These are phyloP conservation scores for Chelon auratus DNA, from an alignment of 2,797 vertebrate genomes.

Conservation along the genomic window DNA sequence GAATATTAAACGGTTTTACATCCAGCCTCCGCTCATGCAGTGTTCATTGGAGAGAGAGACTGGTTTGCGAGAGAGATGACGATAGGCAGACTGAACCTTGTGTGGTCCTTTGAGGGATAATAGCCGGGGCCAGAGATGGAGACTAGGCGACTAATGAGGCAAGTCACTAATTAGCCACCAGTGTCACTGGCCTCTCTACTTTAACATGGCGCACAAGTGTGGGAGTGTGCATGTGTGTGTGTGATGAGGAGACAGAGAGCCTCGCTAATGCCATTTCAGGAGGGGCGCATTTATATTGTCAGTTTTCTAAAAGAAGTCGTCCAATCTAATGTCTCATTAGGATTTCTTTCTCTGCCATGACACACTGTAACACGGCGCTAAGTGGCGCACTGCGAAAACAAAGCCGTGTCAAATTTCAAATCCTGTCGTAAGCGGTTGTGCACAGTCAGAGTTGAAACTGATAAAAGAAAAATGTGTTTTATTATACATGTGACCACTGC, in stretches of 20 bases:
- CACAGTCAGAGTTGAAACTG: too few relatives aligned
- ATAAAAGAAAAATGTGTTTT: not conserved
- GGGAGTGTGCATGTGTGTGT: slow-evolving; percentile 15
- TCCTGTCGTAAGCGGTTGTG: too few relatives aligned
- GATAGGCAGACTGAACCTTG: slow-evolving; percentile 56
- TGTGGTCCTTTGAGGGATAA: slow-evolving; percentile 70
- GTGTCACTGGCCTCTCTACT: slow-evolving; percentile 73
- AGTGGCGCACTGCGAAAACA: too few relatives aligned
- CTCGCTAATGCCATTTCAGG: slow-evolving; percentile 26
- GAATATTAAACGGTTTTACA: too few relatives aligned
- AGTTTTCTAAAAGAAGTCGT: slow-evolving; percentile 25
- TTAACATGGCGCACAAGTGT: slow-evolving; percentile 40
- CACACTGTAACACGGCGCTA: not conserved
- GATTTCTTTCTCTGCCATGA: slow-evolving; percentile 8
- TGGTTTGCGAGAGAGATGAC: slow-evolving; percentile 17
- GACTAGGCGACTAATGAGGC: slow-evolving; percentile 78
- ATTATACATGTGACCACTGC: not conserved
- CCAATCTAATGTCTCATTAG: not conserved
- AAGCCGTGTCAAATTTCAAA: too few relatives aligned
- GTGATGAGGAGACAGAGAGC: slow-evolving; percentile 17
- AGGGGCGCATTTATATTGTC: slow-evolving; percentile 27
- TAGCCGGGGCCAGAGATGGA: slow-evolving; percentile 70
- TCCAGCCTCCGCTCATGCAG: too few relatives aligned
- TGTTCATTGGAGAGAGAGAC: too few relatives aligned
- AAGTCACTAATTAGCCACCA: slow-evolving; percentile 79